Evolutionary conservation across 2,113 vertebrate genomes (phyloP).

Genomic region (Ploceus nigricollis): DNA sequence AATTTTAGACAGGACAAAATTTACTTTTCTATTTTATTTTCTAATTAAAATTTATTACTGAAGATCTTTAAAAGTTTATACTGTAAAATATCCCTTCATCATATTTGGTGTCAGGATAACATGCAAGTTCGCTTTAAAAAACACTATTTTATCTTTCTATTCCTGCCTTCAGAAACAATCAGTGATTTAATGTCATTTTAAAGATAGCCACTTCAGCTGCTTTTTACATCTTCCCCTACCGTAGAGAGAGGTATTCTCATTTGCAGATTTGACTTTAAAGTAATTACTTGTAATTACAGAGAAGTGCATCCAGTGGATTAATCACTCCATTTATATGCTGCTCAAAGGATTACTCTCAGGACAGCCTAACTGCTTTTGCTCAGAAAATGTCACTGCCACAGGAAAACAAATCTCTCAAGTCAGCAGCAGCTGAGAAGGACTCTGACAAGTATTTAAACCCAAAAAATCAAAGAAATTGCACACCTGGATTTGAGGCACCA

Average conservation of each 20-base stretch:
- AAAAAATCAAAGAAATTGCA: neutral
- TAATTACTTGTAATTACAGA: conserved; percentile 50
- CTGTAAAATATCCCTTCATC: neutral
- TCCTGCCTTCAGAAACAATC: neutral
- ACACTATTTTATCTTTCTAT: neutral
- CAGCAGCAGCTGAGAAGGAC: neutral
- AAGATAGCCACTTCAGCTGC: conserved; percentile 19
- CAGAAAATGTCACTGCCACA: neutral
- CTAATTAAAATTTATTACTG: neutral
- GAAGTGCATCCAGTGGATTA: conserved; percentile 37
- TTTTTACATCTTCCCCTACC: conserved; percentile 3
- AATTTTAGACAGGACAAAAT: neutral
- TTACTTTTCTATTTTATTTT: neutral
- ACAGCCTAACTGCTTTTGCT: neutral
- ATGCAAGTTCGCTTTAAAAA: neutral
- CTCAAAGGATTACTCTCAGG: conserved; percentile 19
- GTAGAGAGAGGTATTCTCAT: conserved; percentile 29
- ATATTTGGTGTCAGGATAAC: neutral
- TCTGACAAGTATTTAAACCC: neutral
- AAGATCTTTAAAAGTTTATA: neutral
- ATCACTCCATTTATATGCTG: conserved; percentile 34
- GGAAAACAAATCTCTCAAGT: conserved; percentile 22
- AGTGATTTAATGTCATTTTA: conserved; percentile 9
- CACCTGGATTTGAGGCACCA: neutral
- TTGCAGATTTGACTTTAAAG: conserved; percentile 49